These are phyloP conservation scores for Polyommatus iphigenia DNA, from an alignment of 2,888 invertebrate genomes.

Conservation along the genomic window DNA sequence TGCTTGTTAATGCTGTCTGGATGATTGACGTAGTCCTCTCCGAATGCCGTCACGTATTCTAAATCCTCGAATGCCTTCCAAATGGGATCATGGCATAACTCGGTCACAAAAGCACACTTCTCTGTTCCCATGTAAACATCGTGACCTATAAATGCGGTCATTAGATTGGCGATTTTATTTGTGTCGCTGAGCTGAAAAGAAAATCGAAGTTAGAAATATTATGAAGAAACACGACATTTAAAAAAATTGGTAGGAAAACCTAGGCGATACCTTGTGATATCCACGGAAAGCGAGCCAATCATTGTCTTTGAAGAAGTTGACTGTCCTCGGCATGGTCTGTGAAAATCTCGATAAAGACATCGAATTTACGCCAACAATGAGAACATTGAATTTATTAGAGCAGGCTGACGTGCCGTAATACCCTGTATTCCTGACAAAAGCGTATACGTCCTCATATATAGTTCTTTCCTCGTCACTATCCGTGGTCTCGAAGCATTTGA, in stretches of 20 bases:
- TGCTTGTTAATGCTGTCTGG: slow-evolving; percentile 84
- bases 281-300: slow-evolving; percentile 87
- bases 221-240: not conserved
- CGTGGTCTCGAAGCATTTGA: slow-evolving; percentile 58
- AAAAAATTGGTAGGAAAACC: not conserved
- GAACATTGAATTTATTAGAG: slow-evolving; percentile 74
- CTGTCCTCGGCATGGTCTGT: slow-evolving; percentile 87
- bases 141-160: slow-evolving; percentile 89
- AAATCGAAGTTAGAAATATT: slow-evolving; percentile 13
- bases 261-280: slow-evolving; percentile 81
- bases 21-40: slow-evolving; percentile 84
- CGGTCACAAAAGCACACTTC: slow-evolving; percentile 72
- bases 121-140: slow-evolving; percentile 74
- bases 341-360: slow-evolving; percentile 89
- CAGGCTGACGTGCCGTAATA: slow-evolving; percentile 32
- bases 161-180: slow-evolving; percentile 92
- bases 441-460: slow-evolving; percentile 69
- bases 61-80: slow-evolving; percentile 87
- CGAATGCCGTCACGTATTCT: slow-evolving; percentile 89
- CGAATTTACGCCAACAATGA: slow-evolving; percentile 92
- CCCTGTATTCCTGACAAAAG: slow-evolving; percentile 68
- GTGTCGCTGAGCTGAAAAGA: slow-evolving; percentile 86
- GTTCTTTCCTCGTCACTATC: slow-evolving; percentile 49
- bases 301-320: slow-evolving; percentile 82
- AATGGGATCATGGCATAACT: slow-evolving; percentile 85